These are phyloP conservation scores for Wiebesia pumilae DNA, from an alignment of 1,140 invertebrate species.

Conservation along the genomic window DNA sequence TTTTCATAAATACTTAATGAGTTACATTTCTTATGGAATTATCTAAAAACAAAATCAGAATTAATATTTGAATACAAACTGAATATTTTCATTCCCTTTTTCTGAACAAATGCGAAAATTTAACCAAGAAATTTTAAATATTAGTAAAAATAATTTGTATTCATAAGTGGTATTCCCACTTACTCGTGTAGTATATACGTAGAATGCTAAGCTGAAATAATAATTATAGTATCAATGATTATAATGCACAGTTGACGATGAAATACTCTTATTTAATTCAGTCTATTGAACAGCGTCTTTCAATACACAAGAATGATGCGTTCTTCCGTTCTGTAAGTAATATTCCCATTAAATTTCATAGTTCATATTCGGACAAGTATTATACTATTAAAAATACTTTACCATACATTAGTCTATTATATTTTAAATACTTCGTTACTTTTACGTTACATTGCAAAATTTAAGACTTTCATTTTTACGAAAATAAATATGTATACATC, in stretches of 20 bases:
- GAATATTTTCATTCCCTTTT: not conserved
- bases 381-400: not conserved
- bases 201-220: constrained; percentile 42
- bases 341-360: not conserved
- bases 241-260: constrained; percentile 26
- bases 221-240: constrained; percentile 33
- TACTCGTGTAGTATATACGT: not conserved
- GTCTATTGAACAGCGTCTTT: not conserved
- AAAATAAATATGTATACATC: too few species aligned
- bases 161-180: constrained; percentile 18
- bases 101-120: not conserved
- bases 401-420: not conserved
- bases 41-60: too few species aligned
- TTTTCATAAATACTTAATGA: not conserved
- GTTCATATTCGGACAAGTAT: not conserved
- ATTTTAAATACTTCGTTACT: not conserved
- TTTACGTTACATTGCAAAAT: too few species aligned
- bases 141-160: constrained; percentile 29
- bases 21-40: not conserved
- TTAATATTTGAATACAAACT: not conserved
- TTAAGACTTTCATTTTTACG: too few species aligned
- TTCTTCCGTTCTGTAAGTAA: constrained; percentile 25
- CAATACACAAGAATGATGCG: constrained; percentile 28
- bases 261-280: constrained; percentile 25
- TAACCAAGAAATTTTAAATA: not conserved